Base-by-base conservation (phyloP, 2,797 vertebrate species). In the Fringilla coelebs region DNA sequence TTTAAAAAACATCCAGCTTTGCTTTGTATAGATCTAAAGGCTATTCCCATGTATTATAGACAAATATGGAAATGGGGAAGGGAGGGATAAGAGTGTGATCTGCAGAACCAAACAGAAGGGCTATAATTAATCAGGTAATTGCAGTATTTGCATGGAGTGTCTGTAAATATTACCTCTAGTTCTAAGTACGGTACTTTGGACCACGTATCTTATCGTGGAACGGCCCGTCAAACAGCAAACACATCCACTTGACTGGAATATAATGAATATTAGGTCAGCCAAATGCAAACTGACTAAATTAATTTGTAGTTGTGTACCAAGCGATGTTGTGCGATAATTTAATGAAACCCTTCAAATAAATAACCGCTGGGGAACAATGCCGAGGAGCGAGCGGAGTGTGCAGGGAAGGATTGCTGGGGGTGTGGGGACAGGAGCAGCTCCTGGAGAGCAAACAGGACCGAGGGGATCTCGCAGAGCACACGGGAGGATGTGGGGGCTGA, bases 121-220 rank as follows among this genome's bases (percentile, higher is more conserved):
- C 94, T 88, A 52, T 87, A 96, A 96, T 96, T 96, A 96, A 96
- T 96, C 91, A 91, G 94, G 89, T 96, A 97, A 97, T 96, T 96
- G 95, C 95, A 97, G 91, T 95, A 94, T 96, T 96, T 96, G 85
- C 19, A 1, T 86, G 91, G 91, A 96, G 73, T 87, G 89, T 80
- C 95, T 93, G 96, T 90, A 97, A 97, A 96, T 94, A 95, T 93
- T 90, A 90, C 96, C 93, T 85, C 88, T 90, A 43, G 87, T 96
- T 93, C 91, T 65, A 96, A 94, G 93, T 78, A 63, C 26, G 71
- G 95, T 76, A 96, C 96, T 96, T 97, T 94, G 91, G 95, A 96
- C 96, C 90, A 85, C 17, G 19, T 96, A 97, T 94, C 95, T 96
- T 93, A 96, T 93, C 95, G 12, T 25, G 67, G 71, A 96, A 82